Conservation (phyloP, 2,888 invertebrate genomes). For the Adineta ricciae region DNA sequence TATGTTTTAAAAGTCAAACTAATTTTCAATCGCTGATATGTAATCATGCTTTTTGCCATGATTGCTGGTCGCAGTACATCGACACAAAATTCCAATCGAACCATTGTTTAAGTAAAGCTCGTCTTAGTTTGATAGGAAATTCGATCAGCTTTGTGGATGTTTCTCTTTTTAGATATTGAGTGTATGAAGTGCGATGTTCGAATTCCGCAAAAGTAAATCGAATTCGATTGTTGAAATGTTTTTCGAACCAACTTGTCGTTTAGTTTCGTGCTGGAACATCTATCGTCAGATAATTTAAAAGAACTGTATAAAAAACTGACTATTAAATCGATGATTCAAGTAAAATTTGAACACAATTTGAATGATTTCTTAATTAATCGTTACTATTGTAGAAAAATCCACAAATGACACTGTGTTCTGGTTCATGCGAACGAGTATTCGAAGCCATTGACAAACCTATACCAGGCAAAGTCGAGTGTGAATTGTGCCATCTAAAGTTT, state of each 20-base stretch:
- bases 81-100: not conserved
- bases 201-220: not conserved
- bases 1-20: not conserved
- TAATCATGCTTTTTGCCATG: not conserved
- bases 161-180: not conserved
- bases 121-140: too few relatives aligned
- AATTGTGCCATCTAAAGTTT: not conserved
- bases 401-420: not conserved
- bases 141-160: too few relatives aligned
- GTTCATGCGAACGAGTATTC: not conserved
- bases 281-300: not conserved
- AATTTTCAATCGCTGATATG: not conserved
- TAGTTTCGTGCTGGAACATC: not conserved
- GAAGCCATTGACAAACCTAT: not conserved
- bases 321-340: not conserved
- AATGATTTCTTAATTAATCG: not conserved
- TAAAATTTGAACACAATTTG: too few relatives aligned
- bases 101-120: not conserved
- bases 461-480: slow-evolving; percentile 1
- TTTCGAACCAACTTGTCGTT: not conserved
- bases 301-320: slow-evolving; percentile 3
- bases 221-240: not conserved
- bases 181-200: slow-evolving; percentile 14
- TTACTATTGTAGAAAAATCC: not conserved
- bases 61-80: not conserved